Evolutionary conservation across 2,113 vertebrate genomes (phyloP).

Genomic region (Hyperopisus bebe): DNA sequence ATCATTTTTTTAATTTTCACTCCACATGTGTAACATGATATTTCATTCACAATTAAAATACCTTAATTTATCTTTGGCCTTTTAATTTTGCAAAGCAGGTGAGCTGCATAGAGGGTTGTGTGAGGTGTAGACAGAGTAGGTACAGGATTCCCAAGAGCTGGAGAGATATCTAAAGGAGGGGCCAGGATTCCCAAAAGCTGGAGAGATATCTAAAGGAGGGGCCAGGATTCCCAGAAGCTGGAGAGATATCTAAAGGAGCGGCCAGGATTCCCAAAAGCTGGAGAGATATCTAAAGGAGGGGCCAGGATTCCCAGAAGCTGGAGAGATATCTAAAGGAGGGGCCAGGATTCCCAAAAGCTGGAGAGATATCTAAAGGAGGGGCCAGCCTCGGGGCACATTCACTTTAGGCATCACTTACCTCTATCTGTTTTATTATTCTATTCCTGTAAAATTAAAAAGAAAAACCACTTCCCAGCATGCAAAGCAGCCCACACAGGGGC

Average conservation of each 20-base stretch:
- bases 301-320: too few relatives aligned
- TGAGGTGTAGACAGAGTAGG: not conserved
- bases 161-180: not conserved
- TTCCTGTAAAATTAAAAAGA: not conserved
- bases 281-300: too few relatives aligned
- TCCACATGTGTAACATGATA: not conserved
- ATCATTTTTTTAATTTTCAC: not conserved
- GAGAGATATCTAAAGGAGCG: too few relatives aligned
- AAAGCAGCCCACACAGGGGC: not conserved
- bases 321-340: too few relatives aligned
- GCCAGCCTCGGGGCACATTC: not conserved
- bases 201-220: too few relatives aligned
- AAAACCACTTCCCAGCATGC: not conserved
- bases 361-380: too few relatives aligned
- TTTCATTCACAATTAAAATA: not conserved
- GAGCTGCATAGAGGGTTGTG: not conserved
- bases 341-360: too few relatives aligned
- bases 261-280: too few relatives aligned
- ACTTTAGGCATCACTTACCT: not conserved
- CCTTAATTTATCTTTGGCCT: not conserved
- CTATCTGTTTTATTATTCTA: not conserved
- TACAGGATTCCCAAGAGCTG: not conserved
- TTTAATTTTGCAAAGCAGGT: not conserved
- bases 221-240: too few relatives aligned
- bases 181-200: too few relatives aligned